These are phyloP conservation scores for Pristionchus exspectatus DNA, from an alignment of 2,888 invertebrate genomes.

Conservation along the genomic window DNA sequence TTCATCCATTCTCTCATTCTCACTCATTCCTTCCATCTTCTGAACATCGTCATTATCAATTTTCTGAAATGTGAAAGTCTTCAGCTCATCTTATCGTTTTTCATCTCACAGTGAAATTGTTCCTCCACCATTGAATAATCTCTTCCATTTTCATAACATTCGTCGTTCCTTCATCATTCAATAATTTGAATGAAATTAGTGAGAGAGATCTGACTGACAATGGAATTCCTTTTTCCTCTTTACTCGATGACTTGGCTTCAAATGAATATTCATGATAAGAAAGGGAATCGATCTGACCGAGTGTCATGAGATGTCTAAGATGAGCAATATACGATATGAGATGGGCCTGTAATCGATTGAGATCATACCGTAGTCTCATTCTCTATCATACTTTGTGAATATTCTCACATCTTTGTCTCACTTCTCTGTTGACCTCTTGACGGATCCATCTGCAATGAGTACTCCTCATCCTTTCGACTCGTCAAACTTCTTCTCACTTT, in stretches of 20 bases:
- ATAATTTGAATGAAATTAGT: not conserved
- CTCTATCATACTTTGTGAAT: constrained; percentile 24
- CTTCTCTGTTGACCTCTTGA: constrained; percentile 27
- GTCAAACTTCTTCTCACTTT: not conserved
- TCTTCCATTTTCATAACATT: not conserved
- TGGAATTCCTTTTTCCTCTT: not conserved
- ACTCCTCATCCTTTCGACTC: not conserved
- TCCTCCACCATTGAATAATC: constrained; percentile 1
- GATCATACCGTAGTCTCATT: not conserved
- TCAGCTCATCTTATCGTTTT: not conserved
- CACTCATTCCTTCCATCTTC: not conserved
- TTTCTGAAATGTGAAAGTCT: not conserved
- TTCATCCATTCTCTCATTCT: not conserved
- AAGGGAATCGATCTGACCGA: not conserved
- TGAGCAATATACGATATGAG: constrained; percentile 22
- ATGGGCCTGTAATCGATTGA: constrained; percentile 21
- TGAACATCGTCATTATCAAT: not conserved
- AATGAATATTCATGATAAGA: not conserved
- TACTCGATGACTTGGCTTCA: not conserved
- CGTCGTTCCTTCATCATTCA: not conserved
- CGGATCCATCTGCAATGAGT: constrained; percentile 44
- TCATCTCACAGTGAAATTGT: not conserved
- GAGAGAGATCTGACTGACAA: not conserved
- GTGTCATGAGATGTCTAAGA: constrained; percentile 28
- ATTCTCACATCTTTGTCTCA: constrained; percentile 43